Base-by-base conservation (phyloP, 2,797 vertebrate species). In the Merluccius polli region DNA sequence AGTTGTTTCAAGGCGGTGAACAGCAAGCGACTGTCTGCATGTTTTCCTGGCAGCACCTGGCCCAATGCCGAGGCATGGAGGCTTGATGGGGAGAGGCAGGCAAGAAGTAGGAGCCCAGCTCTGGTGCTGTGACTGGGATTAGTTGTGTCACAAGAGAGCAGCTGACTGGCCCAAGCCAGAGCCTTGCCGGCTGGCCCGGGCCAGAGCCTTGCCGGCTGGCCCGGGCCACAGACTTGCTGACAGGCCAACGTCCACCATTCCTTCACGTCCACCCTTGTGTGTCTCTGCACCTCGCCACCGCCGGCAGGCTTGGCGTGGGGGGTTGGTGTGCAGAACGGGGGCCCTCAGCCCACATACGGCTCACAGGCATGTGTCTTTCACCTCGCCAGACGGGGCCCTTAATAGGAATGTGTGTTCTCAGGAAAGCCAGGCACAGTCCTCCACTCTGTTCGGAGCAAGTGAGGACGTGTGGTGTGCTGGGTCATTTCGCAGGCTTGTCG, bases 371-470 rank as follows among this genome's bases (percentile, higher is more conserved):
- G 59, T 65, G n/a, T 65, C 11, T 65, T 3, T 87, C 91, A 86
- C 88, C 86, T 89, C 75, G 79, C 83, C 74, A 75, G 90, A 44
- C 67, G 15, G 70, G 38, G 73, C 67, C 78, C 79, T 75, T 86
- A 92, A 93, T 91, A 86, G 89, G 86, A 89, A 89, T 86, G 86
- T 91, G 87, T 91, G 92, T 93, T 93, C 85, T 89, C 89, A 90
- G 91, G 90, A 93, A 93, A 88, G 84, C 75, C 80, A 72, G 80
- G 75, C 84, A 84, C 83, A 89, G 89, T 80, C 82, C 70, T 44
- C 78, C 83, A 85, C 84, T 85, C 87, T 82, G 81, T 92, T 90
- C 85, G 82, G 86, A 90, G 84, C 90, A 91, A 91, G 91, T 92
- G 93, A 90, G 82, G 91, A 91, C 85, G 84, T 91, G 90, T 87